Evolutionary conservation across 2,888 invertebrate species (phyloP).

Genomic region (Yponomeuta malinellus): DNA sequence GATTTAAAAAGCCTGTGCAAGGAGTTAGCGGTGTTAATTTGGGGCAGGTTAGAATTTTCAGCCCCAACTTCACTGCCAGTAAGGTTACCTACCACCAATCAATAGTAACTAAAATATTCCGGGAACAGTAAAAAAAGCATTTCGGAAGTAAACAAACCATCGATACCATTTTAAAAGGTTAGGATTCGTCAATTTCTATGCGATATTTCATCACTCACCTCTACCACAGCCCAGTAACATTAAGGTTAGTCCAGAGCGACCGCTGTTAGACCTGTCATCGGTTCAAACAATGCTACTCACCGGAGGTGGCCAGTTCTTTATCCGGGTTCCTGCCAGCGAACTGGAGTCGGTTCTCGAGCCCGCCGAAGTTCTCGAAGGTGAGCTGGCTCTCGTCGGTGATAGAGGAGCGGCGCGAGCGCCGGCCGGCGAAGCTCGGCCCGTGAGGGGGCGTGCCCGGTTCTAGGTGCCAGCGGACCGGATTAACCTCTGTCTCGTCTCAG

Average conservation of each 20-base stretch:
- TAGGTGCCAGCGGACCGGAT: constrained; percentile 89
- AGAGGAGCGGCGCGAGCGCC: constrained; percentile 89
- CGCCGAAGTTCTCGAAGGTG: constrained; percentile 95
- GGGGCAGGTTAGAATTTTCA: too few species aligned
- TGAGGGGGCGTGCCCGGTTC: constrained; percentile 79
- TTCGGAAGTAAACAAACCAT: too few species aligned
- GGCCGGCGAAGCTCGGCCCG: constrained; percentile 79
- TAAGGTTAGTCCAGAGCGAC: not conserved
- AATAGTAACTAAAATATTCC: too few species aligned
- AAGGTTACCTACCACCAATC: too few species aligned
- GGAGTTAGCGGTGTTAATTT: too few species aligned
- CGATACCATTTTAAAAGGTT: too few species aligned
- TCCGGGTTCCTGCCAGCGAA: constrained; percentile 90
- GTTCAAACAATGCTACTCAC: too few species aligned
- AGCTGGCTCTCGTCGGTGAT: constrained; percentile 89
- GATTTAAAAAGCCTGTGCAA: too few species aligned
- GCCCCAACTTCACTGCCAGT: too few species aligned
- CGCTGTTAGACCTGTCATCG: not conserved
- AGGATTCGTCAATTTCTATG: not conserved
- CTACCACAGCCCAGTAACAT: not conserved
- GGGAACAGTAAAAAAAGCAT: too few species aligned
- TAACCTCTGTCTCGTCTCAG: constrained; percentile 13
- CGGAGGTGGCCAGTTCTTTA: constrained; percentile 35
- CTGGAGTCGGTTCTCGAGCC: constrained; percentile 91
- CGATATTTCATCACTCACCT: not conserved